Base-by-base conservation (phyloP, 2,888 invertebrate species). In the Cosmorhoe ocellata region DNA sequence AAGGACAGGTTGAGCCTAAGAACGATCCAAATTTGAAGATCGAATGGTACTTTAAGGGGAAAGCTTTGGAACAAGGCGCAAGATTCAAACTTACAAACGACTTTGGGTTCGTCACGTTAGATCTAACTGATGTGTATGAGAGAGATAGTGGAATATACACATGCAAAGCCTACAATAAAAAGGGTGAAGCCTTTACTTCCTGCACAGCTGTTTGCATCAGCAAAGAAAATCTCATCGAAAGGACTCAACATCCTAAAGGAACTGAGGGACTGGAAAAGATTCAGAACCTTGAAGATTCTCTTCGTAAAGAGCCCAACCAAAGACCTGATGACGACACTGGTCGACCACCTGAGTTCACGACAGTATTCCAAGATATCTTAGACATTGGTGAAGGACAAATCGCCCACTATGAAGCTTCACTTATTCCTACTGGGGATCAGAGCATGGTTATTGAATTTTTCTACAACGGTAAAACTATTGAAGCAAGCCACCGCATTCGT, bases 391-490 rank as follows among this genome's bases (percentile, higher is more conserved):
- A 99, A 88, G 98, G 98, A 49, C 98, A 99, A 84, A 95, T 98
- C 64, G 98, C 98, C 62, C 99, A 99, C 82, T 99, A 98, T 81
- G 99, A 99, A 90, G 99, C 98, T 28, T 97, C 97, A 39, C 92
- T 99, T 5, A 95, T 97, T 41, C 99, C 99, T 8, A 95, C 96
- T 38, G 97, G 97, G 8, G 98, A 98, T 73, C 97, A 97, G 80
- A 96, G 95, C 14, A 97, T 98, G 97, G 93, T 94, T 18, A 96
- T 98, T 44, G 98, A 98, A 90, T 98, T 97, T 97, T 97, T 97
- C 92, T 98, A 96, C 78, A 98, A 99, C 79, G 97, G 96, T 24
- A 95, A 97, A 79, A 91, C 95, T 1, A 91, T 97, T 55, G 95
- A 96, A 77, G 97, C 97, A 32, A 96, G 96, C 81, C 97, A 98